Percentiles rank a stretch among this genome's conserved stretches.
Evolutionary conservation across 2,113 vertebrate species (phyloP).

Genomic region (Abramis brama): DNA sequence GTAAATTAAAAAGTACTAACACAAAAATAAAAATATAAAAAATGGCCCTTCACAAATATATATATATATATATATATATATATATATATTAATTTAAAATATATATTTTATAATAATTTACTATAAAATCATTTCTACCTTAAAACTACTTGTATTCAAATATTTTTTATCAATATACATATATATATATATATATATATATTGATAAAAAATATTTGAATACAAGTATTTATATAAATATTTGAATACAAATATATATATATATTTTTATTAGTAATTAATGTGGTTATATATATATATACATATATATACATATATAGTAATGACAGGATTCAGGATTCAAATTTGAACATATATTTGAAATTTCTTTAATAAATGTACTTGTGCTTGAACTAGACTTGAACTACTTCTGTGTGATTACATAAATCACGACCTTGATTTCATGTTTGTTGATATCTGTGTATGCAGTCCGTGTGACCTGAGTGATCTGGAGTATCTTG

Average conservation of each 20-base stretch:
- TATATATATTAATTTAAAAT: too few species aligned
- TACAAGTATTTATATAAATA: too few species aligned
- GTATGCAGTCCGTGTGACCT: slow-evolving; percentile 89
- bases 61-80: too few species aligned
- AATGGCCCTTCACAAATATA: too few species aligned
- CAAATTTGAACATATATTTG: not conserved
- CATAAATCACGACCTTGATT: not conserved
- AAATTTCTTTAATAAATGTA: not conserved
- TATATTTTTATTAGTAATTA: too few species aligned
- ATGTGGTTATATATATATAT: too few species aligned
- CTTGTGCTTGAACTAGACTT: not conserved
- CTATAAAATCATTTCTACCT: not conserved
- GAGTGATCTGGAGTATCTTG: slow-evolving; percentile 97
- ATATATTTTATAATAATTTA: too few species aligned
- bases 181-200: too few species aligned
- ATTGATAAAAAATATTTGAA: too few species aligned
- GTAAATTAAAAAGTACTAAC: not conserved
- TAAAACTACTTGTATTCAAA: not conserved
- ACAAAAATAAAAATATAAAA: not conserved
- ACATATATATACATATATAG: too few species aligned
- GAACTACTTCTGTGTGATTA: not conserved
- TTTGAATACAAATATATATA: too few species aligned
- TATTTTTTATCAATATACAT: not conserved
- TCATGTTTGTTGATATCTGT: not conserved
- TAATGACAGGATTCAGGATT: too few species aligned